Evolutionary conservation across 2,113 vertebrate genomes (phyloP).

Genomic region (Pomatorhinus ruficollis): DNA sequence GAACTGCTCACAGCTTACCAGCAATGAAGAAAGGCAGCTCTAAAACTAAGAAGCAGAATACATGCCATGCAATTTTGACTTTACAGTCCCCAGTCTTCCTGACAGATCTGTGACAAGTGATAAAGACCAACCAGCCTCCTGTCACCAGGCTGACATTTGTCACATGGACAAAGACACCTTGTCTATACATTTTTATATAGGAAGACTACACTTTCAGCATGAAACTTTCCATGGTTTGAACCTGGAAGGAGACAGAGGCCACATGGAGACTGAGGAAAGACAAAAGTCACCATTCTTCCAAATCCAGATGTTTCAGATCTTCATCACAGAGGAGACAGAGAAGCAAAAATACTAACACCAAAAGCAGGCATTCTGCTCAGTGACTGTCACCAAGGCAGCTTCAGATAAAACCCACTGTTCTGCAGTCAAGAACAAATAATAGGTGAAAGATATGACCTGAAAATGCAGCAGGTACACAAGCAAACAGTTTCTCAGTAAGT

Average conservation of each 20-base stretch:
- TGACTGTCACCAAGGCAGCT: background rate
- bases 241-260: background rate
- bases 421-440: background rate
- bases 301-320: background rate
- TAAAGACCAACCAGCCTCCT: background rate
- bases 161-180: background rate
- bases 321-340: background rate
- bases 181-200: background rate
- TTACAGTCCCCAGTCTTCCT: background rate
- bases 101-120: background rate
- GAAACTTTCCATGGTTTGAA: background rate
- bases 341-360: background rate
- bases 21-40: background rate
- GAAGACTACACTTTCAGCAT: background rate
- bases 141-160: background rate
- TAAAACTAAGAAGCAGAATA: background rate
- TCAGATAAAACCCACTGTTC: background rate
- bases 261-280: accelerated
- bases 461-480: background rate
- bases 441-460: background rate
- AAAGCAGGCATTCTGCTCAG: background rate
- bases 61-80: background rate
- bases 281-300: background rate
- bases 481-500: background rate
- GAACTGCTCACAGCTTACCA: background rate